Base-by-base conservation (phyloP, 1,140 invertebrate species). In the Drosophila littoralis region DNA sequence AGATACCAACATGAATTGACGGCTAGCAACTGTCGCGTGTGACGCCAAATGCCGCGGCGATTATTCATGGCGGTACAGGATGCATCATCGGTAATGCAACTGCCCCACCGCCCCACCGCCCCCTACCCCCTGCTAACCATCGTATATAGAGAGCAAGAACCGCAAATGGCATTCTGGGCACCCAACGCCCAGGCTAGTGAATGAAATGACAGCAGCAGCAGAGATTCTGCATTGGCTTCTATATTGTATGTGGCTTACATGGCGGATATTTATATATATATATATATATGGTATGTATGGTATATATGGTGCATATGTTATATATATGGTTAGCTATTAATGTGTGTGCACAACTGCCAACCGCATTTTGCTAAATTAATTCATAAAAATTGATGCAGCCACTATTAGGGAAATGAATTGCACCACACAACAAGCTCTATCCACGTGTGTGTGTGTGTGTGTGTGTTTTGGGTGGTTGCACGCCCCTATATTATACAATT, bases 1-100 rank as follows among this genome's bases (percentile, higher is more conserved):
- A 89, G 74, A 89, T 81, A 75, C 68, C 77, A 65, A 84, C 84
- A 84, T 73, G 54, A 89, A 89, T 89, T 89, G 84, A 89, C 84
- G 65, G 42, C 64, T 73, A 71, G 81, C 84, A 88, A 89, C 84
- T 89, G 84, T 76, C 81, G 75, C 74, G 51, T 68, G 59, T 84
- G 84, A 89, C 84, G 84, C 80, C 67, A 82, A 88, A 74, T 84
- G 84, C 77, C 68, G 67, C 40, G 55, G 13, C 79, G 81, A 84
- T 89, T 89, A 89, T 89, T 89, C 84, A 89, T 81, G 40, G 70
- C 54, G 40, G 54, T 59, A 46, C 55, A 89, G 84, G 63, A 89
- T 89, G 84, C 75, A 78, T 89, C 84, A 89, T 84, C 75, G 59
- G 50, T 50, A 59, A 17, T 15, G 36, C 60, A 40, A 59, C 48